These are phyloP conservation scores for Rhizomys pruinosus DNA, from an alignment of 2,113 vertebrate genomes.

Conservation along the genomic window DNA sequence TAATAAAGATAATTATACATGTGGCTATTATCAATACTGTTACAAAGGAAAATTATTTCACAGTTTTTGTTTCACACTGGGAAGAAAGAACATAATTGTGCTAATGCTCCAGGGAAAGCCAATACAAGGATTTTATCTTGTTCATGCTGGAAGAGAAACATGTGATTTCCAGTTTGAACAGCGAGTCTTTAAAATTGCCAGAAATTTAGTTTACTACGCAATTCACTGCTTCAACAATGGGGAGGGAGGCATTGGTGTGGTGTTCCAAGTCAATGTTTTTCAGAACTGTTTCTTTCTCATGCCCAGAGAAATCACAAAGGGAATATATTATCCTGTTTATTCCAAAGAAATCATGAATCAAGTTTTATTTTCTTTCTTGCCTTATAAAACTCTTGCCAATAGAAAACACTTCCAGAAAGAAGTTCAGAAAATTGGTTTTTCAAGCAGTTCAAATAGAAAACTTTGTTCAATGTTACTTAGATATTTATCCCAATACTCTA, in stretches of 20 bases:
- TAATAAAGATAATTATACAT: background rate
- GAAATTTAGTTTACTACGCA: slow-evolving; percentile 13
- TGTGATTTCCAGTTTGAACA: slow-evolving; percentile 18
- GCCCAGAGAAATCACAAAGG: slow-evolving; percentile 73
- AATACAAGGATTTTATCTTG: background rate
- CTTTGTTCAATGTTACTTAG: background rate
- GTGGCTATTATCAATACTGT: background rate
- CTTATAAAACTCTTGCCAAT: slow-evolving; percentile 61
- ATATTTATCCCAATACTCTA: background rate
- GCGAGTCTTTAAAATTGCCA: background rate
- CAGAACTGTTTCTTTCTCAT: slow-evolving; percentile 65
- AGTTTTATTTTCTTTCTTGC: slow-evolving; percentile 49
- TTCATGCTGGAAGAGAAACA: background rate
- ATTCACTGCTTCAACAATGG: background rate
- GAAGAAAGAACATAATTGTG: slow-evolving; percentile 12
- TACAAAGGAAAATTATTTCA: background rate
- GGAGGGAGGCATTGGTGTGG: background rate
- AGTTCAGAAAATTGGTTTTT: background rate
- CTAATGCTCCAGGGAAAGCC: background rate
- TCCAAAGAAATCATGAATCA: slow-evolving; percentile 78
- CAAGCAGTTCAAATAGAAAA: slow-evolving; percentile 9
- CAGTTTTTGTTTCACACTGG: slow-evolving; percentile 16
- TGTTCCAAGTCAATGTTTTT: slow-evolving; percentile 64
- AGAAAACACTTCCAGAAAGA: slow-evolving; percentile 48
- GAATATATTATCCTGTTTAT: slow-evolving; percentile 65